These are phyloP conservation scores for Toxostoma redivivum DNA, from an alignment of 2,113 vertebrate species.

Conservation along the genomic window DNA sequence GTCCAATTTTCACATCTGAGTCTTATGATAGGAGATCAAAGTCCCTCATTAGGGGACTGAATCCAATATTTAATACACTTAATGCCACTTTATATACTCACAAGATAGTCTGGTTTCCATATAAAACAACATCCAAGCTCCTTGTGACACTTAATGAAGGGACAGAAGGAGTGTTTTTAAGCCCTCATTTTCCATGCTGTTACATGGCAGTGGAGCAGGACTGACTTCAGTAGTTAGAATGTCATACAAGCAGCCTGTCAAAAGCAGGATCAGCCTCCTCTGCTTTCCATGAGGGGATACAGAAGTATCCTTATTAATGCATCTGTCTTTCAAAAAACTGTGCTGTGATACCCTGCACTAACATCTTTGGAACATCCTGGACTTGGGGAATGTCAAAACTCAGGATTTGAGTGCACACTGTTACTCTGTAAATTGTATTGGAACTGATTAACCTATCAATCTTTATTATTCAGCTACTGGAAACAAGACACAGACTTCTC, in stretches of 20 bases:
- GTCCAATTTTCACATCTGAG: background rate
- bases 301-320: background rate
- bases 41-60: constrained; percentile 1
- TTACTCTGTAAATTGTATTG: background rate
- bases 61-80: constrained; percentile 11
- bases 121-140: background rate
- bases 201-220: background rate
- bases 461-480: background rate
- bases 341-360: background rate
- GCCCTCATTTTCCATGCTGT: background rate
- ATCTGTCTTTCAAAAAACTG: background rate
- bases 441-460: constrained; percentile 35
- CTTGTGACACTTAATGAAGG: background rate
- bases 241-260: background rate
- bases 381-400: background rate
- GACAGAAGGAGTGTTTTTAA: background rate
- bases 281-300: background rate
- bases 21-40: constrained; percentile 35
- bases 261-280: background rate
- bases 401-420: background rate
- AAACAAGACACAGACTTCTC: background rate
- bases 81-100: background rate
- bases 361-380: background rate
- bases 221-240: background rate
- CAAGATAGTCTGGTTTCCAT: background rate